phyloP scores from a whole-genome alignment of 1,140 invertebrate species.

The Diachasma alloeum region DNA sequence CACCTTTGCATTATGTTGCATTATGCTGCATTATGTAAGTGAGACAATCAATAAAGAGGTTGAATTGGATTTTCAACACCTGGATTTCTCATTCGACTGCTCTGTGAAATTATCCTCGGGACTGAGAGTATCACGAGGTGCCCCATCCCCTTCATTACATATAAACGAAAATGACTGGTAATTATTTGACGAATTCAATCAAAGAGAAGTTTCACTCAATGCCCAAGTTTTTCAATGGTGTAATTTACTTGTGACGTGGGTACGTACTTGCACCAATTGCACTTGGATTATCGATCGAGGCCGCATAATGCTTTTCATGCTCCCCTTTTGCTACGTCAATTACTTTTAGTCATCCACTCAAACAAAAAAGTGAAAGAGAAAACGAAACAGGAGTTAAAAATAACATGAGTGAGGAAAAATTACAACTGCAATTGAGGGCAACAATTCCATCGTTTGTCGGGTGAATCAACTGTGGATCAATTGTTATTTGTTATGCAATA shows the following conservation, averaged over 20 bases:
- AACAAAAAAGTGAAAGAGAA: neutral
- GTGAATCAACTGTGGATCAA: neutral
- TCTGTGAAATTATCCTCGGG: neutral
- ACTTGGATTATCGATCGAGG: constrained; percentile 6
- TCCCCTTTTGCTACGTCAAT: neutral
- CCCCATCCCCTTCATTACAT: neutral
- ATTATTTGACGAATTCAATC: constrained; percentile 9
- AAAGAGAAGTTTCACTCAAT: neutral
- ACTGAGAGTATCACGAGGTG: neutral
- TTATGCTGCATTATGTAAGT: neutral
- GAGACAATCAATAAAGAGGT: neutral
- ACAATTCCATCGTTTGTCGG: neutral
- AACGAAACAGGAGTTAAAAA: neutral
- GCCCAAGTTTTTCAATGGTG: neutral
- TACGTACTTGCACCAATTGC: constrained; percentile 14
- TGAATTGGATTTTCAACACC: neutral
- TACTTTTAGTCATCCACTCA: neutral
- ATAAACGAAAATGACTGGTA: neutral
- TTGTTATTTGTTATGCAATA: neutral
- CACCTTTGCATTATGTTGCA: neutral
- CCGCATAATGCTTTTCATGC: neutral
- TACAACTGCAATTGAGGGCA: neutral
- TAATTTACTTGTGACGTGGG: neutral
- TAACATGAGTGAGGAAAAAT: neutral
- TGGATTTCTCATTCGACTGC: neutral